Base-by-base conservation (phyloP, 2,888 invertebrate genomes). In the Hemithea aestivaria region DNA sequence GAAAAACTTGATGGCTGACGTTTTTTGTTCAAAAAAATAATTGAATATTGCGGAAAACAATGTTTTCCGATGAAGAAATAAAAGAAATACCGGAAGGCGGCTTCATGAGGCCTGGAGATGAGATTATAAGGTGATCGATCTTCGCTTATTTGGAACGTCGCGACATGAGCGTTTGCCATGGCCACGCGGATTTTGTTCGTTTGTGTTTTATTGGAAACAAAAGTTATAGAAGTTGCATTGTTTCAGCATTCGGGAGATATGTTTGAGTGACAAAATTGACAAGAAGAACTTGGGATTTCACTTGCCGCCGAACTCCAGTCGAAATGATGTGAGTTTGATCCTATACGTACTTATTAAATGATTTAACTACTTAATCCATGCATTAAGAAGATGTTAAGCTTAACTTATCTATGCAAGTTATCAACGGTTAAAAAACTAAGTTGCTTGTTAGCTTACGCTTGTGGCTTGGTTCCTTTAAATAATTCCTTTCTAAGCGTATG, bases 21-120 rank as follows among this genome's bases (percentile, higher is more conserved):
- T 67, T 73, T 79, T 81, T 78, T 77, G 62, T 69, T 46, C 7
- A 48, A 26, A 54, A 68, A 82, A 84, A 82, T 75, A 84, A 78
- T 83, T 83, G 80, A 83, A 80, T 70, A 78, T 69, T 76, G 68
- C 62, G 56, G 75, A 73, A 77, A 81, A 83, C 72, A 70, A 87
- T 87, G 87, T 83, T 87, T 73, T 80, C 81, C 51, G 82, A 84
- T 58, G 84, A 84, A 45, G 84, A 85, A 76, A 83, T 82, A 74
- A 87, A 84, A 83, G 74, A 73, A 67, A 69, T 71, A 50, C 66
- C 70, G 48, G 82, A 75, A 61, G 72, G 68, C 63, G 69, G 69
- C 60, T 75, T 77, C 58, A 75, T 75, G 73, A 70, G 72, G 51
- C 75, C 78, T 39, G 80, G 77, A 47, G 83, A 85, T 58, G 83